Evolutionary conservation across 2,113 vertebrate species (phyloP).

Genomic region (Paracanthobrama guichenoti): DNA sequence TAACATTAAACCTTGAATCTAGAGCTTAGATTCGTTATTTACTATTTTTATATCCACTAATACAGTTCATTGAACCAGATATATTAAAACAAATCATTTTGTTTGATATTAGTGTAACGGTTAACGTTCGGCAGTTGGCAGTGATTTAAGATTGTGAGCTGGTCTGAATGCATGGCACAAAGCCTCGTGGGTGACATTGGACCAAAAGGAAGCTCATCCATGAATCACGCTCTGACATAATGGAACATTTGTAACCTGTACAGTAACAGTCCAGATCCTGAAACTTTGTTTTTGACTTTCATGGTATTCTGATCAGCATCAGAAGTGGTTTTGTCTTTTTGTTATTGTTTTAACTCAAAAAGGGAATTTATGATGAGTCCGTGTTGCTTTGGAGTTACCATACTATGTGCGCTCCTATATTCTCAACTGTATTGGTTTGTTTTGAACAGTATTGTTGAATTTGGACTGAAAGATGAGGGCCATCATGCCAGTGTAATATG

Average conservation of each 20-base stretch:
- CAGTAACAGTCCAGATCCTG: neutral
- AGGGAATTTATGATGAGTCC: neutral
- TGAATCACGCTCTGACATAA: neutral
- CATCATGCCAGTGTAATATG: neutral
- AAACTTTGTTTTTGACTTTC: neutral
- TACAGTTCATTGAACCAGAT: neutral
- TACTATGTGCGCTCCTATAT: neutral
- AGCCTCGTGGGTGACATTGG: slow-evolving; percentile 11
- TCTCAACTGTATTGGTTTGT: neutral
- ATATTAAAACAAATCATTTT: neutral
- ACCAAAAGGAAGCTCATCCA: neutral
- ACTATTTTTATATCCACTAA: slow-evolving; percentile 39
- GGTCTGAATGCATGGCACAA: slow-evolving; percentile 7
- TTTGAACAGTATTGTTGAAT: slow-evolving; percentile 3
- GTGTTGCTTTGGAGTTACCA: neutral
- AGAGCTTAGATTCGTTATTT: slow-evolving; percentile 29
- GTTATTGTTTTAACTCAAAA: neutral
- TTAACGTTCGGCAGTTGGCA: neutral
- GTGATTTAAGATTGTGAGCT: neutral
- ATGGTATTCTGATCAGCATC: neutral
- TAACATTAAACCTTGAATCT: slow-evolving; percentile 26
- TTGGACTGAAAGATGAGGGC: neutral
- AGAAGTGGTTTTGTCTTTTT: neutral
- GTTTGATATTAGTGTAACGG: neutral
- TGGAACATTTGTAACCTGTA: neutral